Evolutionary conservation across 2,888 invertebrate species (phyloP).

Genomic region (Atherix ibis): DNA sequence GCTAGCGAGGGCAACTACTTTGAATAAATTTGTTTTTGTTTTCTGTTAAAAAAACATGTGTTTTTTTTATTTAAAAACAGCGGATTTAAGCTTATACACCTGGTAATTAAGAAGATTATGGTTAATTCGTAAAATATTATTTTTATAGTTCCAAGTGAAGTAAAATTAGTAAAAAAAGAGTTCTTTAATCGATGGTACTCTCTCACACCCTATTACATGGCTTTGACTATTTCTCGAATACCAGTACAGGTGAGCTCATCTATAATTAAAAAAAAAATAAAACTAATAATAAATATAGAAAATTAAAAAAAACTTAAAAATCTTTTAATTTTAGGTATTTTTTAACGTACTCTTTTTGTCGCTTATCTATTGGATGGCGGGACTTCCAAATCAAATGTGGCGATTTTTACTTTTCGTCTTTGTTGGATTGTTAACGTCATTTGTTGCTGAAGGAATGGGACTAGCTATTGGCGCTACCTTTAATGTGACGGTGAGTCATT

Average conservation of each 20-base stretch:
- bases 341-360: slow-evolving; percentile 43
- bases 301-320: no score
- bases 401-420: slow-evolving; percentile 52
- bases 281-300: background rate
- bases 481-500: slow-evolving; percentile 41
- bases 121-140: no score
- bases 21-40: no score
- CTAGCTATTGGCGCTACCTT: slow-evolving; percentile 58
- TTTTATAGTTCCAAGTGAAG: slow-evolving; percentile 45
- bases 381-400: slow-evolving; percentile 46
- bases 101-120: no score
- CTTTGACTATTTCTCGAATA: slow-evolving; percentile 43
- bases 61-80: no score
- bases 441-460: slow-evolving; percentile 65
- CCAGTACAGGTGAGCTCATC: slow-evolving; percentile 33
- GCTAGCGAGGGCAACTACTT: no score
- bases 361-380: slow-evolving; percentile 47
- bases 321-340: slow-evolving; percentile 31
- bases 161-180: slow-evolving; percentile 50
- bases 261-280: background rate
- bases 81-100: no score
- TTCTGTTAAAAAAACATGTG: no score
- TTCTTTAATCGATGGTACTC: slow-evolving; percentile 56
- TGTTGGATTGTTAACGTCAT: slow-evolving; percentile 49
- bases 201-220: slow-evolving; percentile 46